Evolutionary conservation across 2,113 vertebrate species (phyloP), one percentile per base, ranked within the genome.

Genomic region (Plectropomus leopardus): DNA sequence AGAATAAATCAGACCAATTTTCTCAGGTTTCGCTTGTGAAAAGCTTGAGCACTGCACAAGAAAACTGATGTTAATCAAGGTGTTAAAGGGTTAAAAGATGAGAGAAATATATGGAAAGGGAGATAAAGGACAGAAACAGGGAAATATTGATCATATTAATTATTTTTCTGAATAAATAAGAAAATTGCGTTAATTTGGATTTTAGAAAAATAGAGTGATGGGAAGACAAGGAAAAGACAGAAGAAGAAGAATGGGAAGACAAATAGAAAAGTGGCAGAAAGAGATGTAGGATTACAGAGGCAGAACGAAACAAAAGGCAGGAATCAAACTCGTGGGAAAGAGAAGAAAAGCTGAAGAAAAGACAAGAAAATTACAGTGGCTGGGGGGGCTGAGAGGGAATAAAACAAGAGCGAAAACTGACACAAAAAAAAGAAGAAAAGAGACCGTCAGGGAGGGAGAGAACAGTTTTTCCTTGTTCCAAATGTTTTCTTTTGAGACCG

Each of bases 401-500:
- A 24, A 65, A 53, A 51, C 13, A 9, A 67, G 63, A n/a, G 42
- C 53, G 11, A 66, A 64, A 58, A 51, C 63, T 64, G 83, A 50
- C 15, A 65, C 14, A 60, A 40, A 45, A 53, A n/a, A n/a, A n/a
- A n/a, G n/a, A n/a, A n/a, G n/a, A n/a, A n/a, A 54, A 71, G 19
- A 70, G 64, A 8, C 57, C 14, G 64, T 54, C 34, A 36, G 55
- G 54, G 48, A 59, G 21, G 5, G n/a, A 79, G 70, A 66, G 67
- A 83, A 80, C 72, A 73, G 83, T 85, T 88, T 85, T 81, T 81
- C 81, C 78, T 82, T 67, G 82, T 78, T 83, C 68, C 86, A 92
- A 90, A 83, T 88, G 87, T 88, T 93, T 91, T 89, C 74, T 85
- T 92, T 91, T 59, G 73, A 65, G 68, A 66, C 74, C 16, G 67